phyloP scores from a whole-genome alignment of 2,797 vertebrate species.

The Synanceia verrucosa region DNA sequence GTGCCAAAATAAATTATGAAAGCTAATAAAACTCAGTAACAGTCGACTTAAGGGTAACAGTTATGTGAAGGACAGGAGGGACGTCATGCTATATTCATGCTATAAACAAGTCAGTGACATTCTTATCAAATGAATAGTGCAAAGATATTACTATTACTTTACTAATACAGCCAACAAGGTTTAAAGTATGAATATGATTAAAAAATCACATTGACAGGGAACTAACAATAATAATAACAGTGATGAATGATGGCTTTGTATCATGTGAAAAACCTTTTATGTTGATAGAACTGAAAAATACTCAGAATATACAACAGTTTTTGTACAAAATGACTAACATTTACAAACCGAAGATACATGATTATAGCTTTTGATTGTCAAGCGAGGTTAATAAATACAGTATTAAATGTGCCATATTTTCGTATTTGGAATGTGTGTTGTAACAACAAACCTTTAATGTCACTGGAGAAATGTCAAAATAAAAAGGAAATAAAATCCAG shows the following conservation, averaged over 20 bases:
- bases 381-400: background rate
- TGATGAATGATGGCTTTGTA: background rate
- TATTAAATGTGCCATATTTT: background rate
- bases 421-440: slow-evolving; percentile 1
- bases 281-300: background rate
- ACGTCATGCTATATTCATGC: slow-evolving; percentile 38
- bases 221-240: slow-evolving; percentile 13
- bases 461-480: background rate
- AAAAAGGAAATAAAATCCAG: background rate
- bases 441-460: background rate
- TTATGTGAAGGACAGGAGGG: background rate
- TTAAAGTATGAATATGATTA: slow-evolving; percentile 29
- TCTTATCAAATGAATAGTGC: slow-evolving; percentile 46
- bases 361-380: slow-evolving; percentile 6
- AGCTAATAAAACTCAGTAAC: slow-evolving; percentile 29
- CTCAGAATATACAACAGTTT: background rate
- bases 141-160: slow-evolving; percentile 36
- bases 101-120: slow-evolving; percentile 40
- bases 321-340: slow-evolving; percentile 41
- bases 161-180: slow-evolving; percentile 37
- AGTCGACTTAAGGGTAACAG: background rate
- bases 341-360: slow-evolving; percentile 13
- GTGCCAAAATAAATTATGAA: slow-evolving; percentile 12
- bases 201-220: slow-evolving; percentile 22
- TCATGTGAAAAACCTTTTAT: slow-evolving; percentile 16